These are phyloP conservation scores for Platysteira castanea DNA, from an alignment of 2,113 vertebrate species.

Conservation along the genomic window DNA sequence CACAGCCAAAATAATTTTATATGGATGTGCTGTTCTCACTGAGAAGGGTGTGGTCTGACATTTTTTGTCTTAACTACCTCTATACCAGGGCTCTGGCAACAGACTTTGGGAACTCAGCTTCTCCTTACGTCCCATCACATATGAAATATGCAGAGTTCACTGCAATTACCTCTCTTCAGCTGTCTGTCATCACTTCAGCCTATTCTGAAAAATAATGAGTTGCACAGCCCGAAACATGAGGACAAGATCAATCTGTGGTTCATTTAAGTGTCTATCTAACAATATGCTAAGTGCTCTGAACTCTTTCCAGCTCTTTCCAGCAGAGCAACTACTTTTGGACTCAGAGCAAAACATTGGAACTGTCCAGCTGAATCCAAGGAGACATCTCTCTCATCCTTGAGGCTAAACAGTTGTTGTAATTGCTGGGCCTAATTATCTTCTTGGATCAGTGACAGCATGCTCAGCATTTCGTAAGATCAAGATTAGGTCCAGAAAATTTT, in stretches of 20 bases:
- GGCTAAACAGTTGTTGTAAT: conserved; percentile 37
- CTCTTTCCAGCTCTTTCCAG: not conserved
- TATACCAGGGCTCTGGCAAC: conserved; percentile 23
- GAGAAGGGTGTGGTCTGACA: conserved; percentile 12
- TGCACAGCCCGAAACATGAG: not conserved
- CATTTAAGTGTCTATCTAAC: not conserved
- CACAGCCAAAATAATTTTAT: not conserved
- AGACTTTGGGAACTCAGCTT: conserved; percentile 32
- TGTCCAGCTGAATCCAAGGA: conserved; percentile 33
- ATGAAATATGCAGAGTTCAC: not conserved
- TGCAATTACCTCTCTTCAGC: not conserved
- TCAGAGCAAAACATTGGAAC: not conserved
- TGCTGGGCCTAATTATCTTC: conserved; percentile 21
- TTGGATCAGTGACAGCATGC: not conserved
- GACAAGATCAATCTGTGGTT: conserved; percentile 18
- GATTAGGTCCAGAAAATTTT: conserved; percentile 15
- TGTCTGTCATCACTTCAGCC: conserved; percentile 39
- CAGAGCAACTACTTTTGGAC: not conserved
- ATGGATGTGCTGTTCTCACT: not conserved
- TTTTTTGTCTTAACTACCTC: conserved; percentile 44
- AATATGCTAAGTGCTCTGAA: not conserved
- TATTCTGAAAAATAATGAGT: not conserved
- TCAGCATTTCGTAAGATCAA: conserved; percentile 29
- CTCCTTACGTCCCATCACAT: not conserved
- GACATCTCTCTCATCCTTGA: conserved; percentile 1